Percentiles rank a stretch among this genome's conserved stretches.
phyloP scores from a whole-genome alignment of 2,888 invertebrate genomes.

The Agriopis marginaria region DNA sequence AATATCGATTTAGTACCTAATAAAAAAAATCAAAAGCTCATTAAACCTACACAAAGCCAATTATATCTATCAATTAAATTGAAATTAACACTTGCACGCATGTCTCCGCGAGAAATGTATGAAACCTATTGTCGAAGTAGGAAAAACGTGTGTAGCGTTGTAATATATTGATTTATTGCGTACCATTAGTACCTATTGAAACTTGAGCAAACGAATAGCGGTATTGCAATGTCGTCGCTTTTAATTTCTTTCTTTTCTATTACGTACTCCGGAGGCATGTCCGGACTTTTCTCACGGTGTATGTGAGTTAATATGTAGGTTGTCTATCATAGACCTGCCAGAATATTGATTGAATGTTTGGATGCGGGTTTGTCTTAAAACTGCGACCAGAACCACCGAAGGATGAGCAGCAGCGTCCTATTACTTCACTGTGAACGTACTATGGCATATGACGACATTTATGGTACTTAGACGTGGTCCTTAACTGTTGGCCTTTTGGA shows the following conservation, averaged over 20 bases:
- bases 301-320: conserved; percentile 28
- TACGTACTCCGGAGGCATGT: conserved; percentile 41
- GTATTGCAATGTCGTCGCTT: conserved; percentile 55
- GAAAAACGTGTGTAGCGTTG: conserved; percentile 68
- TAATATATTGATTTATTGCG: conserved; percentile 58
- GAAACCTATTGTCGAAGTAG: conserved; percentile 38
- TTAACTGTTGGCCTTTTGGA: no score
- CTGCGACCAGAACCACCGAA: no score
- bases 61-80: conserved; percentile 30
- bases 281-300: conserved; percentile 57
- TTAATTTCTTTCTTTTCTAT: conserved; percentile 54
- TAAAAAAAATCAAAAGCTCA: background rate
- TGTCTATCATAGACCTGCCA: conserved; percentile 13
- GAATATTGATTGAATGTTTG: background rate
- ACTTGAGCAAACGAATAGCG: conserved; percentile 52
- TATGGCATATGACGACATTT: no score
- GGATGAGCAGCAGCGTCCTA: no score
- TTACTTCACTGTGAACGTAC: no score
- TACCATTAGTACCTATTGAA: conserved; percentile 49
- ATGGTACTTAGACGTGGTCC: no score
- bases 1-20: no score
- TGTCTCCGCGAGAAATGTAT: conserved; percentile 24
- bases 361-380: no score
- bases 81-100: conserved; percentile 27
- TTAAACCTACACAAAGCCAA: conserved; percentile 9